Base-by-base conservation (phyloP, 2,888 invertebrate genomes). In the Xanthostigma xanthostigma region DNA sequence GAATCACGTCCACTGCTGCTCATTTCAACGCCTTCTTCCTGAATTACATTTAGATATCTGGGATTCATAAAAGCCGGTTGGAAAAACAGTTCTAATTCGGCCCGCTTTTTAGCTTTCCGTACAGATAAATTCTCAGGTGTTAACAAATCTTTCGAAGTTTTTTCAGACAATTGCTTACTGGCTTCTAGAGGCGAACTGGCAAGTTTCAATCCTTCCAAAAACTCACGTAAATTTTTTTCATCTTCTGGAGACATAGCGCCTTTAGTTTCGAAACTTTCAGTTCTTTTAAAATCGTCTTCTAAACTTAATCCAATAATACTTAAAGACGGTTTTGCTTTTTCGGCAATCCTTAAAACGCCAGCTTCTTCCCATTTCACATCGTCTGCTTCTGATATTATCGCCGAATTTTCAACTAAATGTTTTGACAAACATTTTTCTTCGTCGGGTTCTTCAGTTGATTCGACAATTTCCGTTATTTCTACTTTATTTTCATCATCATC, bases 11-110 rank as follows among this genome's bases (percentile, higher is more conserved):
- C 27, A 6, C 27, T 27, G 27, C 27, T 27, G 54, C 78, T 79
- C 6, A 76, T 71, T 58, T 82, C 79, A 57, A 83, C 83, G 4
- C 76, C 76, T 68, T 87, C 87, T 65, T 87, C 87, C 58, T 80
- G 79, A 54, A 87, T 87, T 8, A 82, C 84, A 60, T 84, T 85
- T 59, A 87, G 68, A 54, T 76, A 81, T 60, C 83, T 73, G 10
- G 80, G 78, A 58, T 78, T 76, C 8, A 78, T 65, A 50, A 70
- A 66, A 43, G 73, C 74, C 1, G 79, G 73, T 48, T 76, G 64
- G 54, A 75, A 76, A 58, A 77, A 75, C 48, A 72, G 65, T 54
- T 75, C 75, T 33, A 76, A 57, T 33, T 72, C 72, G 9, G 69
- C 71, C 4, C 75, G 71, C 55, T 75, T 78, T 53, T 71, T 71